A percentile compares a stretch with the other conserved stretches of the same genome.
Evolutionary conservation across 2,797 vertebrate species (phyloP).

Genomic region (Xiphorhynchus erythropygius): DNA sequence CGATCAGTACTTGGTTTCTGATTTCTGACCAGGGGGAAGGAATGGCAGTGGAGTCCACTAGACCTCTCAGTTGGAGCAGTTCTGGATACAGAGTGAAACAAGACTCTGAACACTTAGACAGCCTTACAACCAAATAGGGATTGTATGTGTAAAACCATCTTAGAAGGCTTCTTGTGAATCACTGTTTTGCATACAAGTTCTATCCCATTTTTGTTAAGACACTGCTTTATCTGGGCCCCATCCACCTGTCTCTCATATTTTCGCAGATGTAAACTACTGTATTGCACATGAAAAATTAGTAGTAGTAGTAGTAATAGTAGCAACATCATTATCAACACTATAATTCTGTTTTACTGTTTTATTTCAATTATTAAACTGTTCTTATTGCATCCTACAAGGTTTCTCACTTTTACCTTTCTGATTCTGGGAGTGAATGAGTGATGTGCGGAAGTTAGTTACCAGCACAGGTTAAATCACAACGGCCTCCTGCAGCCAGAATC

Average conservation of each 20-base stretch:
- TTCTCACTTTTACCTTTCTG: neutral
- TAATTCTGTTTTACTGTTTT: neutral
- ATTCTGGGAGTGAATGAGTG: neutral
- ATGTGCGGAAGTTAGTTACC: neutral
- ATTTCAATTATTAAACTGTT: neutral
- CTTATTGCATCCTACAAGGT: neutral
- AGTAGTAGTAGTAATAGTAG: neutral
- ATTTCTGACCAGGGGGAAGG: neutral
- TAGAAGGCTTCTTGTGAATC: neutral
- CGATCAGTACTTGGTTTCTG: neutral
- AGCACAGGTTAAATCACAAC: neutral
- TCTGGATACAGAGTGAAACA: neutral
- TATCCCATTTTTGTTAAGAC: neutral
- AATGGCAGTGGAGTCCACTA: neutral
- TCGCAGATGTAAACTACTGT: neutral
- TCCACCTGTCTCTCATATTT: neutral
- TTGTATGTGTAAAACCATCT: neutral
- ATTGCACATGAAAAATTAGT: neutral
- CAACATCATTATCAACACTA: too few species aligned
- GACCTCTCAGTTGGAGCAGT: accelerated
- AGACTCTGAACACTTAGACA: neutral
- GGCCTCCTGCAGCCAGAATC: neutral
- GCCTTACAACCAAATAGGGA: neutral
- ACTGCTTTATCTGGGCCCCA: neutral
- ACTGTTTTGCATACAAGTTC: neutral